Conservation (phyloP, 2,888 invertebrate species). For the Andrena chrysosceles region DNA sequence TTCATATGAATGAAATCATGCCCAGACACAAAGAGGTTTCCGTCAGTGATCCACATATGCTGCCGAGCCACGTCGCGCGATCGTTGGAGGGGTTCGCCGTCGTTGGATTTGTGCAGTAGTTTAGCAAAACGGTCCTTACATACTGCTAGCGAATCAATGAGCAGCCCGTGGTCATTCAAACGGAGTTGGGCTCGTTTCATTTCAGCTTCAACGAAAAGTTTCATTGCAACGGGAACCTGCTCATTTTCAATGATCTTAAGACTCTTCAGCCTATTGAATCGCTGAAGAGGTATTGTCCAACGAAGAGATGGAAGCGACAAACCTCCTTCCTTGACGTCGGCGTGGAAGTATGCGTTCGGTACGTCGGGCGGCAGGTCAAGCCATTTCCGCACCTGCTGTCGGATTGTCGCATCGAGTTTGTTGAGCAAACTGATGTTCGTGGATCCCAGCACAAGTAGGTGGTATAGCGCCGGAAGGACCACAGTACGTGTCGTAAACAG, state of each 20-base stretch:
- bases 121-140: neutral
- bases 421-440: slow-evolving; percentile 42
- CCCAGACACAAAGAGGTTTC: neutral
- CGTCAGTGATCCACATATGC: neutral
- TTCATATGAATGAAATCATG: neutral
- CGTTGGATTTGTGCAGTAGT: neutral
- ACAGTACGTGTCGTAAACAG: slow-evolving; percentile 49
- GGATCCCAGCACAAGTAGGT: slow-evolving; percentile 78
- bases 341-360: slow-evolving; percentile 76
- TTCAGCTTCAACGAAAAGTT: neutral
- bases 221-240: neutral
- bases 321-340: slow-evolving; percentile 70
- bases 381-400: slow-evolving; percentile 70
- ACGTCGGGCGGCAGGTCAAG: slow-evolving; percentile 44
- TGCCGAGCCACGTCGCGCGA: neutral
- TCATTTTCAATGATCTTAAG: neutral
- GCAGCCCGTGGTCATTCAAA: neutral
- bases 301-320: slow-evolving; percentile 41
- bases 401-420: slow-evolving; percentile 60
- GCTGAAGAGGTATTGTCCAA: neutral
- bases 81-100: neutral
- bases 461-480: slow-evolving; percentile 65
- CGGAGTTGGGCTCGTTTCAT: neutral
- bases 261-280: neutral
- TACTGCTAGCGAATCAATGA: neutral